These are phyloP conservation scores for Campoplex capitator DNA, from an alignment of 2,888 invertebrate species.

Conservation along the genomic window DNA sequence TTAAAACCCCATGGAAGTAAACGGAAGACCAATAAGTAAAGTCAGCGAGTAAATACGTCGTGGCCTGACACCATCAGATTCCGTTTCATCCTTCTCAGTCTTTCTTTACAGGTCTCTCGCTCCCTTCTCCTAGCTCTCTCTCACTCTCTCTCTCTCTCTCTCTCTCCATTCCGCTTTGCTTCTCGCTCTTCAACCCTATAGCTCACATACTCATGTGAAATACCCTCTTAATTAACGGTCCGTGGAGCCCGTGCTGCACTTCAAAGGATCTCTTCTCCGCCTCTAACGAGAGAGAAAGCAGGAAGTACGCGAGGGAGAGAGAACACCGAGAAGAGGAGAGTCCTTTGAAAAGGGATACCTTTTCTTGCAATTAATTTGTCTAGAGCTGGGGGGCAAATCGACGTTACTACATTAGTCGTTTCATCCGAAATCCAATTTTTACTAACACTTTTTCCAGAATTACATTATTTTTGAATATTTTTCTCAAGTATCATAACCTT, in stretches of 20 bases:
- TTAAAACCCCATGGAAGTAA: constrained; percentile 23
- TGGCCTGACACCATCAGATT: constrained; percentile 67
- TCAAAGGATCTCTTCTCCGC: constrained; percentile 62
- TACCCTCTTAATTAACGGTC: constrained; percentile 65
- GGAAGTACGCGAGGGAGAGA: constrained; percentile 35
- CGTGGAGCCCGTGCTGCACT: constrained; percentile 49
- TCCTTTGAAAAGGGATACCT: constrained; percentile 61
- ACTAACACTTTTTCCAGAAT: background rate
- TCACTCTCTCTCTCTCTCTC: constrained; percentile 36
- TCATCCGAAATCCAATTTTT: background rate
- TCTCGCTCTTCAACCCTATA: constrained; percentile 25
- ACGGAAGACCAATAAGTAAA: constrained; percentile 66
- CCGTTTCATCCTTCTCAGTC: constrained; percentile 31
- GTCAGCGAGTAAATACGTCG: constrained; percentile 69
- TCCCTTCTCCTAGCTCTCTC: constrained; percentile 24
- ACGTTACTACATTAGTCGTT: constrained; percentile 29
- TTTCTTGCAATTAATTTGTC: constrained; percentile 67
- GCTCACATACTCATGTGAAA: constrained; percentile 55
- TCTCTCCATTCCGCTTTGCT: constrained; percentile 21
- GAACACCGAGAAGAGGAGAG: constrained; percentile 24
- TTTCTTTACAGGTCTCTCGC: constrained; percentile 11
- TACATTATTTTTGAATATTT: background rate
- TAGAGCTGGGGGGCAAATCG: constrained; percentile 20
- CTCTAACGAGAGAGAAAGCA: constrained; percentile 53
- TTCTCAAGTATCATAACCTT: background rate